A percentile compares a stretch with the other conserved stretches of the same genome.
Evolutionary conservation across 2,888 invertebrate genomes (phyloP).

Genomic region (Lasioglossum malachurum): DNA sequence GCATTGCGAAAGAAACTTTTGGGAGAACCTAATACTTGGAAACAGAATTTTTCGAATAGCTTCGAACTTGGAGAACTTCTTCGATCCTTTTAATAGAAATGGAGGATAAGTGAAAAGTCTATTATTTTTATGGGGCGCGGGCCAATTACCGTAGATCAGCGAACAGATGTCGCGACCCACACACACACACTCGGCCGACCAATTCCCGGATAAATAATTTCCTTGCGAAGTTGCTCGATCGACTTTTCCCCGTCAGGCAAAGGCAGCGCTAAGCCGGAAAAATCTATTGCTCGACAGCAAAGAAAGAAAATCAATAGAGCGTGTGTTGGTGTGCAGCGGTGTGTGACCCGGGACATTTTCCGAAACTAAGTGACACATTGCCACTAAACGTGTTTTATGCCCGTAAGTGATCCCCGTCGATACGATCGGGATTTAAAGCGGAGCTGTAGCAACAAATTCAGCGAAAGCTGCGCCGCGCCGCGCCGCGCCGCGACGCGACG

Average conservation of each 20-base stretch:
- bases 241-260: constrained; percentile 15
- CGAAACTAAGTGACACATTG: neutral
- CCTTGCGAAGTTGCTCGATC: constrained; percentile 4
- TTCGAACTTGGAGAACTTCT: neutral
- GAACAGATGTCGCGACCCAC: neutral
- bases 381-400: constrained; percentile 28
- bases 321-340: neutral
- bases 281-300: neutral
- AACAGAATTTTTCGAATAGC: neutral
- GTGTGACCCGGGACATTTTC: neutral
- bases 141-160: neutral
- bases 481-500: too few species aligned
- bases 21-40: too few species aligned
- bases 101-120: neutral
- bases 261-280: neutral
- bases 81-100: neutral
- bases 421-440: constrained; percentile 39
- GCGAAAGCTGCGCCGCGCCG: neutral
- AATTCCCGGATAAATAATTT: neutral
- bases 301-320: constrained; percentile 5
- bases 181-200: neutral
- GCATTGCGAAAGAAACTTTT: too few species aligned
- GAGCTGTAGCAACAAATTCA: constrained; percentile 27
- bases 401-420: constrained; percentile 37
- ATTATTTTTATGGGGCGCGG: neutral